These are phyloP conservation scores for Gasterosteus aculeatus DNA, from an alignment of 2,113 vertebrate genomes.

Conservation along the genomic window DNA sequence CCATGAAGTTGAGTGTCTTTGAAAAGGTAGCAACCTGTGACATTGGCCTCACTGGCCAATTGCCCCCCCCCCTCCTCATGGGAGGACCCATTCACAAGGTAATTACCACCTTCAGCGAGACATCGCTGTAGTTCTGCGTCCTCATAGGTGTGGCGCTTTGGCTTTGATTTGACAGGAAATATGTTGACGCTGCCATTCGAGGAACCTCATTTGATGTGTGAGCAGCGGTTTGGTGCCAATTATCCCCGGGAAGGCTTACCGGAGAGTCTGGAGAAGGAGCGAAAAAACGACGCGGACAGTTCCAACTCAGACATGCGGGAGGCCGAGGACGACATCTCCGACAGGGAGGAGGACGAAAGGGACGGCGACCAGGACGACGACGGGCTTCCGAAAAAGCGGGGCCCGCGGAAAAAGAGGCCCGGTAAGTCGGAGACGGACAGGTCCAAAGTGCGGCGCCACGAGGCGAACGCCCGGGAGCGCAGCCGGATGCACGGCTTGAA, in stretches of 20 bases:
- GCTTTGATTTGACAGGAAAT: constrained; percentile 84
- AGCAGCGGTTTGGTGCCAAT: constrained; percentile 92
- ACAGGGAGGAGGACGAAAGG: constrained; percentile 90
- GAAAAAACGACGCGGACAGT: constrained; percentile 78
- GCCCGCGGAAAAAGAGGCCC: constrained; percentile 92
- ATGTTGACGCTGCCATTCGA: constrained; percentile 99
- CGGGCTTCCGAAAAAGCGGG: constrained; percentile 87
- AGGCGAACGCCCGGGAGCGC: constrained; percentile 95
- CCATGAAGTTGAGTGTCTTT: constrained; percentile 48
- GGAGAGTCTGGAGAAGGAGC: constrained; percentile 87
- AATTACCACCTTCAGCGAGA: constrained; percentile 67
- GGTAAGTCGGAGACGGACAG: constrained; percentile 86
- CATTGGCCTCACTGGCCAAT: constrained; percentile 54
- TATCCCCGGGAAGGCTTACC: constrained; percentile 89
- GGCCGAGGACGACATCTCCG: constrained; percentile 87
- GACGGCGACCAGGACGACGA: constrained; percentile 91
- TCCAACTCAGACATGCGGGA: constrained; percentile 85
- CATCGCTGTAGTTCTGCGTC: constrained; percentile 1
- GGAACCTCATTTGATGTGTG: constrained; percentile 92
- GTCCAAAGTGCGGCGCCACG: constrained; percentile 91
- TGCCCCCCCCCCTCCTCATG: constrained; percentile 49
- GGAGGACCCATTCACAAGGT: constrained; percentile 52
- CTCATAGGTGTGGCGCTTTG: constrained; percentile 39
- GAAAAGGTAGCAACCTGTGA: constrained; percentile 50
- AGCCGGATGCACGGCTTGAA: constrained; percentile 98